Base-by-base conservation (phyloP, 2,113 vertebrate genomes). In the Brachyistius frenatus region DNA sequence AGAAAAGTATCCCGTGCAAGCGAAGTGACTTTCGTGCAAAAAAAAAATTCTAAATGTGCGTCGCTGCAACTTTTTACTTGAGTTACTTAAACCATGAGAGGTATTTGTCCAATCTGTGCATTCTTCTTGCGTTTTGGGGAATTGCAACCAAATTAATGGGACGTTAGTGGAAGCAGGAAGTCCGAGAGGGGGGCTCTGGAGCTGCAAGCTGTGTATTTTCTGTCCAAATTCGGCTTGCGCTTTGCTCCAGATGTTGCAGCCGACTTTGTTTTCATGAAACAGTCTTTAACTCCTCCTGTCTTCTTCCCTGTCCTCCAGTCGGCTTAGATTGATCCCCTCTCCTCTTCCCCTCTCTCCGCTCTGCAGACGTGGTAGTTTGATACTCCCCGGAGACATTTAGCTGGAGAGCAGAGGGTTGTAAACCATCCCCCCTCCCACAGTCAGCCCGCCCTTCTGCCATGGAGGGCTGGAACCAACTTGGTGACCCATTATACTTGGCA, bases 341-440 rank as follows among this genome's bases (percentile, higher is more conserved):
- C 56, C 80, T 85, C 70, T 78, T 64, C 66, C 68, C 64, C 73
- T 76, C 83, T 81, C 69, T 77, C 78, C 16, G 52, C 55, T 86
- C 80, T 93, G 92, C 92, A 90, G 90, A 94, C 93, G 93, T 95
- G 94, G 91, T 94, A 78, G 87, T 79, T 86, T 73, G 88, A 87
- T 80, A 23, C 65, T 77, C 84, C 83, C 84, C 16, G 31, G 89
- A 84, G 89, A 83, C 84, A 58, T 84, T 74, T 1, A 80, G 80
- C 79, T 73, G 78, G 80, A 89, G 88, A 87, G 81, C 30, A 47
- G 67, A 73, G 76, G 57, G 14, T 60, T 82, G 72, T 83, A 77
- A 70, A 53, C 70, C 83, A 52, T 36, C 81, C 86, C 85, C 80
- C 73, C 81, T 87, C 64, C 79, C 8, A 37, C 23, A 65, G 23